These are phyloP conservation scores for Allacma fusca DNA, from an alignment of 2,888 invertebrate genomes.

Conservation along the genomic window DNA sequence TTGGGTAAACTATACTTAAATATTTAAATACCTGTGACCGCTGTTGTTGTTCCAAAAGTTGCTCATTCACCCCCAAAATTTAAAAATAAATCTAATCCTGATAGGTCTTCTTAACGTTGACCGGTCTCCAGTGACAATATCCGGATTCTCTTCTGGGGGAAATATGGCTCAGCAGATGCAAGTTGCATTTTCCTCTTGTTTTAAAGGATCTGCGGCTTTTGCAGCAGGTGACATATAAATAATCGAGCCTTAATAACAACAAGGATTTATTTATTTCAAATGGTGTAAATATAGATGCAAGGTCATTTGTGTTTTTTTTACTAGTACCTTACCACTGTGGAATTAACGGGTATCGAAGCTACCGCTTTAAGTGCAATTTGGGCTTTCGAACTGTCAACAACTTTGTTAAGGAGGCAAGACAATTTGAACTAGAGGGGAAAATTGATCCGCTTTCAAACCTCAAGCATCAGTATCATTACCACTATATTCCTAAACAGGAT, in stretches of 20 bases:
- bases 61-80: too few species aligned
- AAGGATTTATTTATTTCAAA: too few species aligned
- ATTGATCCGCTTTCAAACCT: conserved; percentile 27
- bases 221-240: conserved; percentile 8
- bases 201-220: conserved; percentile 34
- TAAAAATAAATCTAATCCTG: too few species aligned
- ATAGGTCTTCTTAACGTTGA: too few species aligned
- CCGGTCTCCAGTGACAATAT: conserved; percentile 27
- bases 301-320: too few species aligned
- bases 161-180: conserved; percentile 38
- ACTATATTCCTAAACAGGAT: conserved; percentile 3
- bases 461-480: conserved; percentile 1
- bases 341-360: neutral
- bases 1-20: too few species aligned
- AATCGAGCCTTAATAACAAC: too few species aligned
- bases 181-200: conserved; percentile 29
- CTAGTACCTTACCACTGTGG: conserved; percentile 11
- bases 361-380: conserved; percentile 12
- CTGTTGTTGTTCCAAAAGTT: too few species aligned
- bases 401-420: neutral
- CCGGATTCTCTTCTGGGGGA: conserved; percentile 43
- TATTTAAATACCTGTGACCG: too few species aligned
- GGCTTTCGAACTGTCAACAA: neutral
- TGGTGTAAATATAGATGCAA: too few species aligned
- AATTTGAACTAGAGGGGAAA: neutral